Evolutionary conservation across 2,888 invertebrate species (phyloP).

Genomic region (Chloroclystis v-ata): DNA sequence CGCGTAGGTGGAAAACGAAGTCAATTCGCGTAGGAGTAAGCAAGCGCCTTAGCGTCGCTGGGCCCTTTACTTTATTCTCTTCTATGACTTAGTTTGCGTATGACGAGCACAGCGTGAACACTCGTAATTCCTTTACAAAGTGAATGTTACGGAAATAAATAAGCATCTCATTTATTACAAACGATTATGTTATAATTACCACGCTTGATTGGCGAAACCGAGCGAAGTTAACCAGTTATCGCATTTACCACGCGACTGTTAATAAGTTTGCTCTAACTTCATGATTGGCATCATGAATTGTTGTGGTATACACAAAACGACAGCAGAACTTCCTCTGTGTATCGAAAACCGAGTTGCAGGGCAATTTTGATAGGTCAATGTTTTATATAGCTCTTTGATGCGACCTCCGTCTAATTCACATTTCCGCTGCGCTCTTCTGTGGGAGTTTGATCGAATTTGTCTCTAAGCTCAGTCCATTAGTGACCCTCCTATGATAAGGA

Average conservation of each 20-base stretch:
- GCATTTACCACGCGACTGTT: constrained; percentile 1
- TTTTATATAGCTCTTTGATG: constrained; percentile 30
- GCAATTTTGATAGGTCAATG: constrained; percentile 15
- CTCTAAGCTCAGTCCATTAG: constrained; percentile 67
- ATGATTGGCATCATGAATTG: too few relatives aligned
- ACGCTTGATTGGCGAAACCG: constrained; percentile 10
- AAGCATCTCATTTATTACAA: constrained; percentile 31
- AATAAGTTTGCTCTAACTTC: not conserved
- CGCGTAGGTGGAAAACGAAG: constrained; percentile 34
- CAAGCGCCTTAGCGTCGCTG: constrained; percentile 25
- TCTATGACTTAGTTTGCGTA: constrained; percentile 3
- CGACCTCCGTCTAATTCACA: constrained; percentile 52
- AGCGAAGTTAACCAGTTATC: constrained; percentile 5
- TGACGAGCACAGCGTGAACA: constrained; percentile 25
- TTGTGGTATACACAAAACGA: too few relatives aligned
- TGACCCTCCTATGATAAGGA: constrained; percentile 62
- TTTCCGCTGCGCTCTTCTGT: constrained; percentile 65
- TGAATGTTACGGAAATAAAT: constrained; percentile 31
- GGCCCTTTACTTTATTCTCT: constrained; percentile 11
- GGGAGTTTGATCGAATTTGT: constrained; percentile 66
- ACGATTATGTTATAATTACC: constrained; percentile 19
- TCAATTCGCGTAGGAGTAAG: constrained; percentile 32
- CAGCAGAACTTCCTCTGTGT: constrained; percentile 13
- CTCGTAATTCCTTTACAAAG: constrained; percentile 29
- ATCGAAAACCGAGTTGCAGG: constrained; percentile 1